Conservation (phyloP, 2,888 invertebrate genomes). For the Eremobia ochroleuca region DNA sequence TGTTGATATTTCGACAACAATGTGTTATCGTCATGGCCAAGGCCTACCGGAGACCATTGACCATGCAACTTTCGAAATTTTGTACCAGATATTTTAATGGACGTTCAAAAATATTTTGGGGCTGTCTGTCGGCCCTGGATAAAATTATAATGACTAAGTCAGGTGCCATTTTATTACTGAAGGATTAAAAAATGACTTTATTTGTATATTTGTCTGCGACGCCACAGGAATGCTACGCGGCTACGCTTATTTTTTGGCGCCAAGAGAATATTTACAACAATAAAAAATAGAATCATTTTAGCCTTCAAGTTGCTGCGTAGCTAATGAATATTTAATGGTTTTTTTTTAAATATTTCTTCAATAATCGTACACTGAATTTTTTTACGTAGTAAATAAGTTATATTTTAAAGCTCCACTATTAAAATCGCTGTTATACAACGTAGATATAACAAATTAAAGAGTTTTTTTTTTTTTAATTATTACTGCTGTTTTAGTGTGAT, state of each 20-base stretch:
- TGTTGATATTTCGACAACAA: conserved; percentile 64
- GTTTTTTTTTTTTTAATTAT: background rate
- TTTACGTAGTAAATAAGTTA: background rate
- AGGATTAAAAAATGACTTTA: background rate
- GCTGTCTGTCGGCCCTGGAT: conserved; percentile 10
- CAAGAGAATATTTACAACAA: too few relatives aligned
- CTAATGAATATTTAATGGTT: background rate
- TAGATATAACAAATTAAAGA: background rate
- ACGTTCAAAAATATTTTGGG: conserved; percentile 26
- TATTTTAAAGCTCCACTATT: background rate
- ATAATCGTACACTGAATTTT: too few relatives aligned
- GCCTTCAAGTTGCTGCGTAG: background rate
- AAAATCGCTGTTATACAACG: background rate
- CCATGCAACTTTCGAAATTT: conserved; percentile 68
- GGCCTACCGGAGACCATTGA: conserved; percentile 67
- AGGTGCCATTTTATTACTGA: conserved; percentile 14
- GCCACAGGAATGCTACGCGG: background rate
- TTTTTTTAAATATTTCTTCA: background rate
- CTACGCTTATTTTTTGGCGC: background rate
- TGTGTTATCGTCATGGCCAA: conserved; percentile 70
- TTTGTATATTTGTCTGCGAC: background rate
- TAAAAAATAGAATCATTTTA: background rate
- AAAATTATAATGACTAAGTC: conserved; percentile 12
- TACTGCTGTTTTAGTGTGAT: conserved; percentile 28
- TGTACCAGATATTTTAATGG: conserved; percentile 59